Percentiles rank a stretch among this genome's conserved stretches.
These are phyloP conservation scores for Tamandua tetradactyla DNA, from an alignment of 2,797 vertebrate species.

Conservation along the genomic window DNA sequence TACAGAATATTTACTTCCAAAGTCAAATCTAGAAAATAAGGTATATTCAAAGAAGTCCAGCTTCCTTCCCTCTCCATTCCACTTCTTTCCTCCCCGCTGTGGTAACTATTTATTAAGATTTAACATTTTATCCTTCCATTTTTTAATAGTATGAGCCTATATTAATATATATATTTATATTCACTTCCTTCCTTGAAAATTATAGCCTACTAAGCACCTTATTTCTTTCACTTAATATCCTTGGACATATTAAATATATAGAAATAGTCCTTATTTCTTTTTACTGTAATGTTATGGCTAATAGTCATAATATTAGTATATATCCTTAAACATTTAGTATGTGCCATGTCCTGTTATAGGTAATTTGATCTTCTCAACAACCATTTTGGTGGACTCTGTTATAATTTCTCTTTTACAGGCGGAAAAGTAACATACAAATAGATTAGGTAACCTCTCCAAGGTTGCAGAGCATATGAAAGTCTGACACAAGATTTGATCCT, in stretches of 20 bases:
- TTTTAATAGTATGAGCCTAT: not conserved
- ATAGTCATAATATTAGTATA: not conserved
- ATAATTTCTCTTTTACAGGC: constrained; percentile 34
- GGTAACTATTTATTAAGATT: constrained; percentile 48
- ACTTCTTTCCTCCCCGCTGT: not conserved
- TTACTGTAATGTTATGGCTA: not conserved
- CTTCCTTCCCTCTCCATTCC: not conserved
- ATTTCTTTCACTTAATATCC: constrained; percentile 36
- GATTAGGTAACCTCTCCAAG: not conserved
- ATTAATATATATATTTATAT: not conserved
- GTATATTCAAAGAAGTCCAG: constrained; percentile 20
- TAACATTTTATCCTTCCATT: constrained; percentile 22
- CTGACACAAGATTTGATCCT: constrained; percentile 10
- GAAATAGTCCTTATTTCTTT: constrained; percentile 38
- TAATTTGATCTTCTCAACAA: constrained; percentile 32
- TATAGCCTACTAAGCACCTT: not conserved
- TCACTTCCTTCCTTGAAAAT: constrained; percentile 15
- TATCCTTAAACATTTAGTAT: not conserved
- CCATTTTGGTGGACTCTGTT: not conserved
- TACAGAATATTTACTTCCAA: constrained; percentile 3
- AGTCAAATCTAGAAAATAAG: constrained; percentile 39
- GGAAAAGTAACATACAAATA: constrained; percentile 44
- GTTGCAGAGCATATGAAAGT: constrained; percentile 28
- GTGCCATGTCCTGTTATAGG: not conserved
- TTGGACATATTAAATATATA: constrained; percentile 28